Conservation (phyloP, 1,140 invertebrate genomes). For the Brachionus koreanus region DNA sequence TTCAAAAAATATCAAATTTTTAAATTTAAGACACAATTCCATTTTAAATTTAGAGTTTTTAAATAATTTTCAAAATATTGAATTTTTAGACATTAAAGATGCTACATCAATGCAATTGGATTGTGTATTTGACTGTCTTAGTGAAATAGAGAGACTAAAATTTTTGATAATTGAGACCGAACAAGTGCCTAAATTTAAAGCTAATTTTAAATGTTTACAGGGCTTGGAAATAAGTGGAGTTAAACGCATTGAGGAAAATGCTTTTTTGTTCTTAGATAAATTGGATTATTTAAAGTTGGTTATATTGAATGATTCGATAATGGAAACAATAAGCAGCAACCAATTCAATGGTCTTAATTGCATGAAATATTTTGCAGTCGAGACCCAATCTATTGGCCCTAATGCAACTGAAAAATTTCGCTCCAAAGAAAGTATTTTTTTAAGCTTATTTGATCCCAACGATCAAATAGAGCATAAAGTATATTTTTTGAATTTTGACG, state of each 20-base stretch:
- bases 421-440: not conserved
- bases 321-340: not conserved
- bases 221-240: not conserved
- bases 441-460: not conserved
- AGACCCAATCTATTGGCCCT: not conserved
- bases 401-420: not conserved
- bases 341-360: conserved; percentile 11
- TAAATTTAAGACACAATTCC: not conserved
- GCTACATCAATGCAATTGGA: not conserved
- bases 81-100: not conserved
- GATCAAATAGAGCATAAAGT: not conserved
- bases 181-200: not conserved
- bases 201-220: not conserved
- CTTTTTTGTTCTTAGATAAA: not conserved
- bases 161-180: not conserved
- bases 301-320: not conserved
- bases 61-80: not conserved
- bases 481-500: conserved; percentile 4
- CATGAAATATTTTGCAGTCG: not conserved
- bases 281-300: not conserved
- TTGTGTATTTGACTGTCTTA: not conserved
- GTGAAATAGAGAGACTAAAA: not conserved
- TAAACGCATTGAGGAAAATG: not conserved
- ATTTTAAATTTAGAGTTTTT: not conserved
- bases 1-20: conserved; percentile 22